Percentiles rank a stretch among this genome's conserved stretches.
Conservation (phyloP, 1,140 invertebrate genomes). For the Zaprionus inermis region DNA sequence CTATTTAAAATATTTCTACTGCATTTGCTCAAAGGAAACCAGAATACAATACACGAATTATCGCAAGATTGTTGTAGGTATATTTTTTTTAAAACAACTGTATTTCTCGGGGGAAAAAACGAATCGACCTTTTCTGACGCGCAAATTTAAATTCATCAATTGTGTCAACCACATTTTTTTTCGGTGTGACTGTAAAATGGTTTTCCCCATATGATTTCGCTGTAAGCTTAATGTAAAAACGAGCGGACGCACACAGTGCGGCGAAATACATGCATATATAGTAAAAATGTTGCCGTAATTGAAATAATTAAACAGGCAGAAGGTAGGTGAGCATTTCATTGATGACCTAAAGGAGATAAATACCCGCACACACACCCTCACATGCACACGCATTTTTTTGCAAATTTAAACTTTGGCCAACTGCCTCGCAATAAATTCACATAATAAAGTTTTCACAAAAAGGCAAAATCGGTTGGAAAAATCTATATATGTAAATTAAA, state of each 20-base stretch:
- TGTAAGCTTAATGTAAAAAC: constrained; percentile 2
- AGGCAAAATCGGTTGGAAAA: constrained; percentile 18
- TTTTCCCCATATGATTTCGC: neutral
- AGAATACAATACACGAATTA: neutral
- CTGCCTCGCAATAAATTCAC: constrained; percentile 66
- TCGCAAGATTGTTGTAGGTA: neutral
- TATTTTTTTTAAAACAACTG: too few relatives aligned
- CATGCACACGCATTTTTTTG: constrained; percentile 36
- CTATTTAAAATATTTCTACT: too few relatives aligned
- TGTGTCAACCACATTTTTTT: constrained; percentile 45
- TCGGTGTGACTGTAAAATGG: neutral
- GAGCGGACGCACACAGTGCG: neutral
- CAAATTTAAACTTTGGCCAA: constrained; percentile 59
- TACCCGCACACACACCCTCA: constrained; percentile 27
- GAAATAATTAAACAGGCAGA: constrained; percentile 72
- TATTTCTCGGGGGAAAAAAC: neutral
- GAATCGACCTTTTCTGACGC: neutral
- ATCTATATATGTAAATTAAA: constrained; percentile 6
- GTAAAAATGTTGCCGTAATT: constrained; percentile 63
- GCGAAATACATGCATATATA: constrained; percentile 10
- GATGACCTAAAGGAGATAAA: constrained; percentile 68
- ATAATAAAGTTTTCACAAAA: constrained; percentile 70
- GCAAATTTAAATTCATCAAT: constrained; percentile 53
- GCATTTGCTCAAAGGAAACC: neutral
- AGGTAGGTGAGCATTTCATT: constrained; percentile 68